phyloP scores from a whole-genome alignment of 2,113 vertebrate species.

The Theropithecus gelada region DNA sequence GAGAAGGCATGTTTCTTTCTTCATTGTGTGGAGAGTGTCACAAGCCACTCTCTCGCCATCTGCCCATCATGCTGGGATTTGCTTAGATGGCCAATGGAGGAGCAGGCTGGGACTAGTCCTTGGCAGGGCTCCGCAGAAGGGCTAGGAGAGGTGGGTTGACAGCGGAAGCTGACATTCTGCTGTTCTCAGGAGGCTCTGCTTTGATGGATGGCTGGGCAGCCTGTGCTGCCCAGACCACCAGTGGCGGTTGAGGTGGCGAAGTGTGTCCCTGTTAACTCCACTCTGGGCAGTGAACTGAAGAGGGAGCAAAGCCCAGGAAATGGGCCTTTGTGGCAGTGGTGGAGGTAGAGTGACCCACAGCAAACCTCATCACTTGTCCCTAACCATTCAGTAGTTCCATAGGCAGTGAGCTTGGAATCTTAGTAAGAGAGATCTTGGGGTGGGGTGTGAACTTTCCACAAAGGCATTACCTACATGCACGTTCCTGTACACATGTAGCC shows the following conservation, averaged over 20 bases:
- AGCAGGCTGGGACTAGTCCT: not conserved
- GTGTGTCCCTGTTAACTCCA: slow-evolving; percentile 21
- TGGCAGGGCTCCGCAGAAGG: not conserved
- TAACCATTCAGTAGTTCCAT: not conserved
- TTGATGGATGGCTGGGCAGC: slow-evolving; percentile 59
- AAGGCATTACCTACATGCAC: fast-evolving
- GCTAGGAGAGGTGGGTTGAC: not conserved
- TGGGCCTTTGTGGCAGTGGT: not conserved
- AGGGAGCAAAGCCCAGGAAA: slow-evolving; percentile 14
- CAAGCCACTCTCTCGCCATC: not conserved
- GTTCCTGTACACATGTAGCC: not conserved
- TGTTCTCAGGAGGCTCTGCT: not conserved
- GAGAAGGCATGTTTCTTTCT: not conserved
- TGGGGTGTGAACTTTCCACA: not conserved
- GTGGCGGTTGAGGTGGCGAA: slow-evolving; percentile 20
- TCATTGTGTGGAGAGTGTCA: not conserved
- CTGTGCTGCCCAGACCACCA: not conserved
- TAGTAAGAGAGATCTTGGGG: not conserved
- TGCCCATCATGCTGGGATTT: not conserved
- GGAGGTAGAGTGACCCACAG: not conserved
- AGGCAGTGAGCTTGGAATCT: not conserved
- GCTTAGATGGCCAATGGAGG: not conserved
- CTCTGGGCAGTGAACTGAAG: slow-evolving; percentile 39
- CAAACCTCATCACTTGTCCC: not conserved
- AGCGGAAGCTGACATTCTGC: not conserved